Conservation (phyloP, 2,888 invertebrate species). For the Drosophila buzzatii region DNA sequence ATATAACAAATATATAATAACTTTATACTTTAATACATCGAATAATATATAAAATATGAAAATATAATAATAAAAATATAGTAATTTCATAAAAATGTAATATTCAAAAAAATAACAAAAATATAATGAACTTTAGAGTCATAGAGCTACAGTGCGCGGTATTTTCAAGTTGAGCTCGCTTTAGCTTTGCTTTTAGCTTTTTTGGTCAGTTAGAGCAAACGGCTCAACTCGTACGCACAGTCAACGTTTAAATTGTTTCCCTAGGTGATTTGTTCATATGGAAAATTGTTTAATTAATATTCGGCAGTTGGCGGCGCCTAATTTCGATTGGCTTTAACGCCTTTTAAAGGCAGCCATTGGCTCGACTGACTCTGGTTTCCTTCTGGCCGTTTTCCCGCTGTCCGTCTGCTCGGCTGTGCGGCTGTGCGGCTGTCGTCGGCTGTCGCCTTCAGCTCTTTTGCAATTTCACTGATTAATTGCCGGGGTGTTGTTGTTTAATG, state of each 20-base stretch:
- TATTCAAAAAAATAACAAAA: no score
- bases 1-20: no score
- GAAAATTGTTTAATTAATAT: slow-evolving; percentile 56
- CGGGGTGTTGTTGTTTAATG: slow-evolving; percentile 52
- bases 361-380: background rate
- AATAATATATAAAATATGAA: no score
- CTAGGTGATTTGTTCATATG: slow-evolving; percentile 43
- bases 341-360: slow-evolving; percentile 19
- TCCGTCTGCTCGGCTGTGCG: background rate
- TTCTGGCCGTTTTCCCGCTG: background rate
- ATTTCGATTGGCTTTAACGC: slow-evolving; percentile 30
- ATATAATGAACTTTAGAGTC: background rate
- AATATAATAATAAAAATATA: no score
- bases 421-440: slow-evolving; percentile 15
- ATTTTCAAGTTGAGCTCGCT: background rate
- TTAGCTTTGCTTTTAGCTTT: background rate
- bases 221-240: background rate
- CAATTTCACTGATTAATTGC: slow-evolving; percentile 73
- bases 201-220: background rate
- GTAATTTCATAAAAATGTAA: no score
- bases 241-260: slow-evolving; percentile 12
- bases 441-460: slow-evolving; percentile 57
- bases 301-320: slow-evolving; percentile 21
- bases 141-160: background rate
- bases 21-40: no score